A percentile compares a stretch with the other conserved stretches of the same genome.
Conservation (phyloP, 2,888 invertebrate species). For the Epirrhoe tristata region DNA sequence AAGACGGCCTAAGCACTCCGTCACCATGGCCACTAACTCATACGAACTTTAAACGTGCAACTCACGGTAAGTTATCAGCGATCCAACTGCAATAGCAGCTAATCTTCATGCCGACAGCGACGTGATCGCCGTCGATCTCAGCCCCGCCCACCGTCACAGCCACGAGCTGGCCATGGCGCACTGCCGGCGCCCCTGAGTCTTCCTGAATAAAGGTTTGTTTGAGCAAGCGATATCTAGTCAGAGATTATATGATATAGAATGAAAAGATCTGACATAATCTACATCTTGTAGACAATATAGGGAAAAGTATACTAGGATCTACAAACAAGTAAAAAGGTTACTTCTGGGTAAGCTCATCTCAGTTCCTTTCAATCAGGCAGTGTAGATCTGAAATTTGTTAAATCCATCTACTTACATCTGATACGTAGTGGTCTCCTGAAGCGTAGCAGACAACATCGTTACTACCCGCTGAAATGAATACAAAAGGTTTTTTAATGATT, state of each 20-base stretch:
- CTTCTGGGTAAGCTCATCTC: too few species aligned
- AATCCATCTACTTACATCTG: conserved; percentile 51
- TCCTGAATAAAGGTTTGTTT: conserved; percentile 50
- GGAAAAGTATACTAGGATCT: too few species aligned
- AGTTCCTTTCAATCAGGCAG: too few species aligned
- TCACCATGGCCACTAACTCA: too few species aligned
- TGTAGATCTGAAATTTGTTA: background rate
- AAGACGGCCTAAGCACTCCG: too few species aligned
- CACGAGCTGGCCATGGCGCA: conserved; percentile 57
- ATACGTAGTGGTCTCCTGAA: conserved; percentile 57
- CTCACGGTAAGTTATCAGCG: conserved; percentile 63
- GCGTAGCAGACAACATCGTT: conserved; percentile 62
- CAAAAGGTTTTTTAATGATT: too few species aligned
- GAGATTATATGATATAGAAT: too few species aligned
- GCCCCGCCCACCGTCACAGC: conserved; percentile 64
- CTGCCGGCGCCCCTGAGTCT: conserved; percentile 65
- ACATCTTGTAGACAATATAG: too few species aligned
- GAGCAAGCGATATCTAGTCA: background rate
- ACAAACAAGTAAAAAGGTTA: too few species aligned
- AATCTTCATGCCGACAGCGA: conserved; percentile 65
- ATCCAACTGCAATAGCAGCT: conserved; percentile 69
- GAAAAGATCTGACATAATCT: too few species aligned
- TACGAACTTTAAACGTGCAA: background rate
- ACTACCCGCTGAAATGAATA: conserved; percentile 49
- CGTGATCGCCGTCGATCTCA: conserved; percentile 54